Conservation (phyloP, 2,797 vertebrate species). For the Lepus townsendii region DNA sequence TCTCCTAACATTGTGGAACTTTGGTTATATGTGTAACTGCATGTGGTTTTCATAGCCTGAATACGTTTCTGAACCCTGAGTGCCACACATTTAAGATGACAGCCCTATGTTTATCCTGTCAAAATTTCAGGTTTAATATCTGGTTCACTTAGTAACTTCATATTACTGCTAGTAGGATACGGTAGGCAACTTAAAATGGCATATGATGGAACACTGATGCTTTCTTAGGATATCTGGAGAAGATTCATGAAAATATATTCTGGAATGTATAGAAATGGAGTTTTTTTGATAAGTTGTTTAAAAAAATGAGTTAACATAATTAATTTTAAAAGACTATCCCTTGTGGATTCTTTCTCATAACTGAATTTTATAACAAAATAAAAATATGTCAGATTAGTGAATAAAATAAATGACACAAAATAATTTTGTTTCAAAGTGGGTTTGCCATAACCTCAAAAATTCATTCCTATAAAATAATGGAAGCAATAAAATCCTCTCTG, state of each 20-base stretch:
- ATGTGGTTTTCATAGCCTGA: constrained; percentile 47
- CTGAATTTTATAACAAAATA: not conserved
- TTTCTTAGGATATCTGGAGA: constrained; percentile 30
- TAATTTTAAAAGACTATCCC: not conserved
- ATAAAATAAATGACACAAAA: constrained; percentile 17
- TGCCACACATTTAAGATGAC: constrained; percentile 41
- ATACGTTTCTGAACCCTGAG: not conserved
- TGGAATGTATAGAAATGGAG: not conserved
- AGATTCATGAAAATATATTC: not conserved
- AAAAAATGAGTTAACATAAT: not conserved
- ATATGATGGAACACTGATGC: not conserved
- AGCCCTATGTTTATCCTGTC: constrained; percentile 59
- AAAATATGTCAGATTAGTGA: constrained; percentile 1
- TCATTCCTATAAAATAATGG: not conserved
- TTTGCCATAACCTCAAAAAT: not conserved
- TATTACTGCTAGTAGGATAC: constrained; percentile 66
- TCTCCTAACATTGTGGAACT: not conserved
- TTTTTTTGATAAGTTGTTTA: not conserved
- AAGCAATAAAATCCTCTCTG: not conserved
- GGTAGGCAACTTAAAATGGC: constrained; percentile 53
- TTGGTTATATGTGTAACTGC: not conserved
- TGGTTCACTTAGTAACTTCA: constrained; percentile 54
- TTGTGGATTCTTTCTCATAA: not conserved
- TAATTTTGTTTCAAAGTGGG: not conserved
- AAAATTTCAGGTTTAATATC: constrained; percentile 73